Conservation (phyloP, 1,140 invertebrate species). For the Lethrus apterus region DNA sequence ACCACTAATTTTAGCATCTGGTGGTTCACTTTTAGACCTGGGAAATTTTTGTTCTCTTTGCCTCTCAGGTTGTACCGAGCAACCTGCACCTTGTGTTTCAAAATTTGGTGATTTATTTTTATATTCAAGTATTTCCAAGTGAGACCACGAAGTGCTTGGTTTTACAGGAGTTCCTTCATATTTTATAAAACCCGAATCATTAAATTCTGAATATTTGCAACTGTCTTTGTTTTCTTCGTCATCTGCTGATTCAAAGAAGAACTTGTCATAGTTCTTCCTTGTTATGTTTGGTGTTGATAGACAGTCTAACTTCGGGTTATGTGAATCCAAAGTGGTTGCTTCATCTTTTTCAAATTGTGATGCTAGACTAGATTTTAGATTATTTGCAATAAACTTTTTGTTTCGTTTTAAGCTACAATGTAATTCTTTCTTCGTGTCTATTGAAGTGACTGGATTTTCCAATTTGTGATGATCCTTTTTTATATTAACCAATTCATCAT, state of each 20-base stretch:
- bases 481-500: constrained; percentile 55
- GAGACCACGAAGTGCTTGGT: constrained; percentile 27
- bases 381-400: no score
- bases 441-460: no score
- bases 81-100: constrained; percentile 3
- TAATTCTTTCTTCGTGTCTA: no score
- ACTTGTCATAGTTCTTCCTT: background rate
- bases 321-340: background rate
- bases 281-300: constrained; percentile 8
- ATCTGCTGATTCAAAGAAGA: background rate
- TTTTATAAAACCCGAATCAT: constrained; percentile 25
- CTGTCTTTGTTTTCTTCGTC: no score
- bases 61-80: constrained; percentile 3
- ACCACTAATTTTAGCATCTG: constrained; percentile 21
- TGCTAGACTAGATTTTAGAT: background rate
- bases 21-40: constrained; percentile 34
- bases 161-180: constrained; percentile 17
- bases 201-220: constrained; percentile 16
- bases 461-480: no score
- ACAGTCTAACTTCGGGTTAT: no score
- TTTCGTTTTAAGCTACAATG: no score
- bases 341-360: background rate
- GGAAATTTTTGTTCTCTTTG: constrained; percentile 15
- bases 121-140: constrained; percentile 14
- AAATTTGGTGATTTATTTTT: constrained; percentile 11